Evolutionary conservation across 2,797 vertebrate species (phyloP).

Genomic region (Falco columbarius): DNA sequence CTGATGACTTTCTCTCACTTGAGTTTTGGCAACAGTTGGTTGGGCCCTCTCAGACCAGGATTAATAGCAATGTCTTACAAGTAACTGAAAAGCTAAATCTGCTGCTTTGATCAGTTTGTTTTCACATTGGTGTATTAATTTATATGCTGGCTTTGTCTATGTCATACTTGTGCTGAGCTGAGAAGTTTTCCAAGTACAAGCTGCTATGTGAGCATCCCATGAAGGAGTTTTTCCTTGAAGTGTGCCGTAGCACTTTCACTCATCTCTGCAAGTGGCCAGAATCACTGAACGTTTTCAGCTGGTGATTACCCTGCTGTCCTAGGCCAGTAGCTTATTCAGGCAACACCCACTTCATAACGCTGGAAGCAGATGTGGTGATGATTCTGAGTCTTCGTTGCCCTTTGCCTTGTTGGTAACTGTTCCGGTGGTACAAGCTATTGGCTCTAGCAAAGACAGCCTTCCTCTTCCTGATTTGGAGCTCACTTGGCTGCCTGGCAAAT

Average conservation of each 20-base stretch:
- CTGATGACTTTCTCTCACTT: neutral
- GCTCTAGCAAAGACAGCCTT: neutral
- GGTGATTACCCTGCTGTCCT: fast-evolving
- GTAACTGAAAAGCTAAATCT: neutral
- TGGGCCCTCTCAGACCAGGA: too few species aligned
- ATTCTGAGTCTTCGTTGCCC: too few species aligned
- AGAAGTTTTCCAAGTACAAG: too few species aligned
- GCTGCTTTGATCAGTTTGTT: neutral
- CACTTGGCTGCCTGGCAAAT: neutral
- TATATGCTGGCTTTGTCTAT: neutral
- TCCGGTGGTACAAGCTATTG: neutral
- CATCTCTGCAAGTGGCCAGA: neutral
- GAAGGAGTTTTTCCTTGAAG: neutral
- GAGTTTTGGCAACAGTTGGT: too few species aligned
- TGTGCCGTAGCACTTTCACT: too few species aligned
- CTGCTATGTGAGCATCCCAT: neutral
- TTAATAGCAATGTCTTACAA: neutral
- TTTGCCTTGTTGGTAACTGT: neutral
- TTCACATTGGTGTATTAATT: neutral
- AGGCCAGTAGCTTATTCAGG: neutral
- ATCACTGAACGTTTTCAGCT: fast-evolving
- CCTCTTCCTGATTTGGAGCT: neutral
- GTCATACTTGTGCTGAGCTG: fast-evolving
- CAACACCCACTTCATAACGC: fast-evolving
- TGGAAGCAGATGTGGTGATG: neutral